A percentile compares a stretch with the other conserved stretches of the same genome.
Conservation (phyloP, 2,888 invertebrate genomes). For the Gortyna flavago region DNA sequence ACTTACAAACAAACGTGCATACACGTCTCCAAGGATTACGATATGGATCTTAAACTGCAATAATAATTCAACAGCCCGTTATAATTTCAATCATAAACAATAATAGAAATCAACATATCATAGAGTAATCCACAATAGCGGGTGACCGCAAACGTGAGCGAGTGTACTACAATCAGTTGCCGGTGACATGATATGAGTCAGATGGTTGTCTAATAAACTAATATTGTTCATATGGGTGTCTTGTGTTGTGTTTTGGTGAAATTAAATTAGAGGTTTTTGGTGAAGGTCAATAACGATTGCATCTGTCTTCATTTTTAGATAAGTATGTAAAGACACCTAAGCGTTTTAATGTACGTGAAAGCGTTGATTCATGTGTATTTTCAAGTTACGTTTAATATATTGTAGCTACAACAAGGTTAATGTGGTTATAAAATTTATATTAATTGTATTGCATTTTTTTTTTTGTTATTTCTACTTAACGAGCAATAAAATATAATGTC, state of each 20-base stretch:
- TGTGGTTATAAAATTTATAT: background rate
- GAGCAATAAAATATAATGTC: background rate
- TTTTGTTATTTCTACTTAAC: background rate
- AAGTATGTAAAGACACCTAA: too few relatives aligned
- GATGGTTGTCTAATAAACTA: constrained; percentile 45
- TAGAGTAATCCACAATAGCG: constrained; percentile 67
- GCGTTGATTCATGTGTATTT: background rate
- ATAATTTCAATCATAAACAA: constrained; percentile 76
- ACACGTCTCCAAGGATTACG: constrained; percentile 66
- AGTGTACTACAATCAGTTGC: constrained; percentile 62
- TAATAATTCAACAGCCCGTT: constrained; percentile 73
- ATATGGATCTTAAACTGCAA: constrained; percentile 73
- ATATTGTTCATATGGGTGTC: constrained; percentile 34
- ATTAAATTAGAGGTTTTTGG: background rate
- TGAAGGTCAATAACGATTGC: background rate
- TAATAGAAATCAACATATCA: constrained; percentile 73
- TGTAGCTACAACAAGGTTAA: background rate
- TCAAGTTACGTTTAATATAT: background rate
- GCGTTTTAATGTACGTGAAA: background rate
- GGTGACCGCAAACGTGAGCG: constrained; percentile 77
- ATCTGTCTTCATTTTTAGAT: background rate
- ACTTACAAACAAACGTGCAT: constrained; percentile 54
- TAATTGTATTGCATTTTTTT: background rate
- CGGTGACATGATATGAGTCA: constrained; percentile 69
- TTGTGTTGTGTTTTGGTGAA: constrained; percentile 6